phyloP scores from a whole-genome alignment of 2,888 invertebrate species.

The Hirtodrosophila trivittata region DNA sequence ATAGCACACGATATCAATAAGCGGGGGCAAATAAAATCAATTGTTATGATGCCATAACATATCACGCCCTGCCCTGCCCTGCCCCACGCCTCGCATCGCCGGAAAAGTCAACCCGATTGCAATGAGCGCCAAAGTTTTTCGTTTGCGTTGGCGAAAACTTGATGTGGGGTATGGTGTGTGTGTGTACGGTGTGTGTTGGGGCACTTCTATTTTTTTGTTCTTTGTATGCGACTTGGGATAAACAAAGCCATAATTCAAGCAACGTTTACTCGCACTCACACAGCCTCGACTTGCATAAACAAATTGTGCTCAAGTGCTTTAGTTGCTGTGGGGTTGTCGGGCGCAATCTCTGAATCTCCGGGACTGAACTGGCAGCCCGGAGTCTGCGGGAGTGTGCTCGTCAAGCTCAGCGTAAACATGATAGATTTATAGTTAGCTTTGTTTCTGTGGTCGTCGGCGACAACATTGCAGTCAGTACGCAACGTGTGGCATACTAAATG shows the following conservation, averaged over 20 bases:
- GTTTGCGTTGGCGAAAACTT: conserved; percentile 62
- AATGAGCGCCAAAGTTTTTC: conserved; percentile 56
- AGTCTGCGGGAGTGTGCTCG: conserved; percentile 53
- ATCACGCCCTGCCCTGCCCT: conserved; percentile 44
- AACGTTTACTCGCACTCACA: conserved; percentile 62
- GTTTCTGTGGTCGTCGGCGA: conserved; percentile 55
- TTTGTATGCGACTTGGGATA: conserved; percentile 70
- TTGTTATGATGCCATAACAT: conserved; percentile 77
- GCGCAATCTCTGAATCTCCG: conserved; percentile 12
- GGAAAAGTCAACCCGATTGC: conserved; percentile 41
- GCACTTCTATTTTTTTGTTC: conserved; percentile 33
- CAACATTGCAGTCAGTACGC: conserved; percentile 58
- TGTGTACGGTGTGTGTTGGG: conserved; percentile 16
- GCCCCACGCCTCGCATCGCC: not conserved
- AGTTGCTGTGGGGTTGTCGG: conserved; percentile 29
- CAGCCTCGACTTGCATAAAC: conserved; percentile 71
- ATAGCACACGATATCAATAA: conserved; percentile 73
- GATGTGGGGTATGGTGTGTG: conserved; percentile 1
- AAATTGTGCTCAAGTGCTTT: conserved; percentile 68
- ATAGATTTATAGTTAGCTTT: conserved; percentile 72
- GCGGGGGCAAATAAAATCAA: conserved; percentile 70
- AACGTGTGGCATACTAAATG: conserved; percentile 71
- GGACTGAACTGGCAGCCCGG: not conserved
- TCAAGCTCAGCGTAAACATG: conserved; percentile 72
- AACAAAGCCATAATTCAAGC: conserved; percentile 80